Evolutionary conservation across 1,140 invertebrate species (phyloP).

Genomic region (Conopomorpha cramerella): DNA sequence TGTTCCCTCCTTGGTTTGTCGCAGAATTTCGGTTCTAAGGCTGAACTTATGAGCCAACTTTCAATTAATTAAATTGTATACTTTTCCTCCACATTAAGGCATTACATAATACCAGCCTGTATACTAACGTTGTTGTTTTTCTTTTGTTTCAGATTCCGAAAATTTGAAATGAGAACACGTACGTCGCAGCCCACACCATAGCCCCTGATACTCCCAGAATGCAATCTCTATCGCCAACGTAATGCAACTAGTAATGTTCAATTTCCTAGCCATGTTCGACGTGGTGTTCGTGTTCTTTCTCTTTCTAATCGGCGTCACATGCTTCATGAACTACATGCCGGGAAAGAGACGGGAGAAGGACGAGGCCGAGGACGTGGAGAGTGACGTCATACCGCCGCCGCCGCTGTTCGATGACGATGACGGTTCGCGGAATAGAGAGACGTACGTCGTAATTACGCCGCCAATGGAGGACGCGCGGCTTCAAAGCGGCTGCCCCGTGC

Average conservation of each 20-base stretch:
- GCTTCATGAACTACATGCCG: constrained; percentile 78
- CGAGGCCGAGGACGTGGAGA: constrained; percentile 38
- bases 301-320: constrained; percentile 79
- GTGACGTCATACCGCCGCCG: constrained; percentile 54
- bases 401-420: constrained; percentile 43
- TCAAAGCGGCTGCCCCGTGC: constrained; percentile 49
- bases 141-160: too few relatives aligned
- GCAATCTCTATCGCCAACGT: too few relatives aligned
- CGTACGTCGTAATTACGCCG: constrained; percentile 50
- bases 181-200: too few relatives aligned
- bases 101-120: too few relatives aligned
- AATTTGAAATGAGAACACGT: too few relatives aligned
- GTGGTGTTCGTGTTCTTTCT: constrained; percentile 84
- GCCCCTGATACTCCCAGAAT: too few relatives aligned
- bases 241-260: constrained; percentile 82
- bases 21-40: too few relatives aligned
- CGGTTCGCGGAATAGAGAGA: constrained; percentile 24
- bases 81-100: too few relatives aligned
- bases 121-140: too few relatives aligned
- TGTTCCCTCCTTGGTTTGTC: too few relatives aligned
- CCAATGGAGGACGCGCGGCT: constrained; percentile 34
- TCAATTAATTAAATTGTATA: too few relatives aligned
- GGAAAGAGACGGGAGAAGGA: constrained; percentile 31
- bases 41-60: too few relatives aligned
- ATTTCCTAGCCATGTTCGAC: constrained; percentile 85